A percentile compares a stretch with the other conserved stretches of the same genome.
These are phyloP conservation scores for Prinia subflava DNA, from an alignment of 2,113 vertebrate genomes.

Conservation along the genomic window DNA sequence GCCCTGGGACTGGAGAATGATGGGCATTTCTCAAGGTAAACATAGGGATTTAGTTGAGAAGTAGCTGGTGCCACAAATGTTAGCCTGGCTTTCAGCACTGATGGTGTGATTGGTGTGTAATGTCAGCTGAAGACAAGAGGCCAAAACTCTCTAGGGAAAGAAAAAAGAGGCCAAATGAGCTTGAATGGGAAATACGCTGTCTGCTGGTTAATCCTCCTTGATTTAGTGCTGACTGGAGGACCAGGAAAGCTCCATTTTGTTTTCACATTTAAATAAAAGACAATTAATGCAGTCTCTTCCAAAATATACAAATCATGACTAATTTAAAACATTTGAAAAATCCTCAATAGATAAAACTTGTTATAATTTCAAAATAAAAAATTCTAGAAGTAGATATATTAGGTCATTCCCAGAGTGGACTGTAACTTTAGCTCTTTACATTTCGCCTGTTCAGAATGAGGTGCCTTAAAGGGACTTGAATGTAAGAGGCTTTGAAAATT, in stretches of 20 bases:
- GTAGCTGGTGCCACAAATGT: neutral
- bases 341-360: neutral
- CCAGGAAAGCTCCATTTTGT: neutral
- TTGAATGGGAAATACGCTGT: neutral
- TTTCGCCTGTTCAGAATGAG: neutral
- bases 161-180: neutral
- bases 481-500: neutral
- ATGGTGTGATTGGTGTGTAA: neutral
- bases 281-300: neutral
- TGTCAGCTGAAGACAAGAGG: neutral
- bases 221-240: neutral
- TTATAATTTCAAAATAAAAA: neutral
- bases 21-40: slow-evolving; percentile 8
- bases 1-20: neutral
- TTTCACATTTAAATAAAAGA: neutral
- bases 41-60: neutral
- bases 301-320: neutral
- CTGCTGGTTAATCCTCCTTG: neutral
- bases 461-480: neutral
- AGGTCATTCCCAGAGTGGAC: neutral
- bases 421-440: neutral
- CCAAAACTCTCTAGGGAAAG: neutral
- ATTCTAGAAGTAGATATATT: neutral
- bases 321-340: neutral
- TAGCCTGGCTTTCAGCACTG: neutral